Conservation (phyloP, 2,113 vertebrate genomes). For the Perca fluviatilis region DNA sequence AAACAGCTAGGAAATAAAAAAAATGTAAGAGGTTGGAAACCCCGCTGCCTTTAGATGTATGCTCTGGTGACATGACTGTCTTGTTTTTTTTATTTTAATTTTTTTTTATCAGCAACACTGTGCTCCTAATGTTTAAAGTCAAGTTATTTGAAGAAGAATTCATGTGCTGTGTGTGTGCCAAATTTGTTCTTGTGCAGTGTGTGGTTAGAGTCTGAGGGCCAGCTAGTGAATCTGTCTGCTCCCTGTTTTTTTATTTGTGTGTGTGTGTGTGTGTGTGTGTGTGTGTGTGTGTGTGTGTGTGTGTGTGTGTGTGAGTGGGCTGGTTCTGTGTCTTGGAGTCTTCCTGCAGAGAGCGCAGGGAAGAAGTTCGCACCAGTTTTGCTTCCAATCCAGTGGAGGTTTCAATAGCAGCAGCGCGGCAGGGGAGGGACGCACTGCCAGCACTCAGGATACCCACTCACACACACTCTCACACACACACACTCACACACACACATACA, state of each 20-base stretch:
- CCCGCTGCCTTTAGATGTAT: slow-evolving; percentile 50
- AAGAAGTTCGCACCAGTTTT: slow-evolving; percentile 76
- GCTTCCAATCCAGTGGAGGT: slow-evolving; percentile 80
- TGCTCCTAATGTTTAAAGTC: background rate
- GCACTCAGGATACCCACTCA: slow-evolving; percentile 76
- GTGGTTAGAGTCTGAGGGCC: slow-evolving; percentile 30
- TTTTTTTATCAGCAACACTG: background rate
- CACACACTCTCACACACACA: slow-evolving; percentile 41
- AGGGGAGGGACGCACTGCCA: slow-evolving; percentile 82
- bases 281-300: background rate
- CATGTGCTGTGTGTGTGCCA: background rate
- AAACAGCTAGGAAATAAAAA: slow-evolving; percentile 62
- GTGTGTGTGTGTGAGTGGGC: slow-evolving; percentile 71
- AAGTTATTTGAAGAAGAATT: background rate
- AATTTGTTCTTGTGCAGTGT: slow-evolving; percentile 22
- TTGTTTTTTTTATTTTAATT: background rate
- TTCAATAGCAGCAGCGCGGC: slow-evolving; percentile 82
- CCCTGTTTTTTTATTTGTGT: slow-evolving; percentile 8
- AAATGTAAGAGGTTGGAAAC: slow-evolving; percentile 52
- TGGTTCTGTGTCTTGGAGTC: slow-evolving; percentile 77
- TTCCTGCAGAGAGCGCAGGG: slow-evolving; percentile 63
- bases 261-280: background rate
- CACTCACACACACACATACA: slow-evolving; percentile 43
- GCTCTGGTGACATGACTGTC: slow-evolving; percentile 1
- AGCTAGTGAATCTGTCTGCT: slow-evolving; percentile 43